A percentile compares a stretch with the other conserved stretches of the same genome.
These are phyloP conservation scores for Crenuchus spilurus DNA, from an alignment of 2,797 vertebrate species.

Conservation along the genomic window DNA sequence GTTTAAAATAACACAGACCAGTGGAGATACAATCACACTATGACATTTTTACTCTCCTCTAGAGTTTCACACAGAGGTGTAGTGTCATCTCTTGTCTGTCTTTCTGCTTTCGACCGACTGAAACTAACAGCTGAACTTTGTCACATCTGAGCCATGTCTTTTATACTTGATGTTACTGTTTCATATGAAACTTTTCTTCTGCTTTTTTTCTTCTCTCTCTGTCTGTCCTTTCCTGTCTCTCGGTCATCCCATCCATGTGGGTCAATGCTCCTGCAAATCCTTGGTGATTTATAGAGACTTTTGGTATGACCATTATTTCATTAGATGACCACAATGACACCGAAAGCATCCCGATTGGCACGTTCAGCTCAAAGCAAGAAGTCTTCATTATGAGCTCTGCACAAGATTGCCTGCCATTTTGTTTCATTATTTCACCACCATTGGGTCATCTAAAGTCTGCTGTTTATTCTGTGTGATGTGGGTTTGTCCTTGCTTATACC, in stretches of 20 bases:
- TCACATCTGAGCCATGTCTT: constrained; percentile 48
- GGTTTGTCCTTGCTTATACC: constrained; percentile 78
- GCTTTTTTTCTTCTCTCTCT: constrained; percentile 53
- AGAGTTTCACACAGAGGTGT: too few relatives aligned
- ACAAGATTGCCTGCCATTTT: neutral
- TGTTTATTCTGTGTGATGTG: constrained; percentile 72
- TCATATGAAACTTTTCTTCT: constrained; percentile 50
- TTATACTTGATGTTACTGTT: constrained; percentile 44
- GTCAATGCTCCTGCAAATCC: constrained; percentile 90
- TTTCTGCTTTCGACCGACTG: constrained; percentile 11
- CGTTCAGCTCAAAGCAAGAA: neutral
- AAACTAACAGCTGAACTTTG: constrained; percentile 21
- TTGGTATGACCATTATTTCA: constrained; percentile 88
- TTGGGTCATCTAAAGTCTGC: constrained; percentile 82
- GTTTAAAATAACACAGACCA: too few relatives aligned
- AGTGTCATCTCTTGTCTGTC: neutral
- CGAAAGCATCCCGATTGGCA: constrained; percentile 40
- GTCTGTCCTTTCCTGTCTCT: constrained; percentile 69
- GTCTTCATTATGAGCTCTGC: neutral
- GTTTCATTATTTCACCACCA: constrained; percentile 73
- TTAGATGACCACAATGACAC: constrained; percentile 81
- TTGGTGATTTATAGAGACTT: constrained; percentile 91
- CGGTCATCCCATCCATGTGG: constrained; percentile 89
- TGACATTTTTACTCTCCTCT: too few relatives aligned
- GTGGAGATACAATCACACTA: too few relatives aligned